phyloP scores from a whole-genome alignment of 2,113 vertebrate genomes.

The Crocuta crocuta region DNA sequence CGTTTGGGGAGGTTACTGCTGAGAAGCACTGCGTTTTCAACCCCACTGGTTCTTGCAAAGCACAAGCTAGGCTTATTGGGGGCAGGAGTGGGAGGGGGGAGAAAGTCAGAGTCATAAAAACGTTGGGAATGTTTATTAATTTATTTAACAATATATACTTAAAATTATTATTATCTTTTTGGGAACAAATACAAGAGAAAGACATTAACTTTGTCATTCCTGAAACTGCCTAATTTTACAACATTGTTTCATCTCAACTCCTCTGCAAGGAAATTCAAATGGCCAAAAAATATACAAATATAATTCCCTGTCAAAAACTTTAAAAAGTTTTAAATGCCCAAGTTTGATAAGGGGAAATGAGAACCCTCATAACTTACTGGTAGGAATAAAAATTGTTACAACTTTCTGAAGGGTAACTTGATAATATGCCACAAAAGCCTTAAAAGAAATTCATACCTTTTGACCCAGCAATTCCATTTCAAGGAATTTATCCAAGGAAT shows the following conservation, averaged over 20 bases:
- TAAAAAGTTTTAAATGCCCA: neutral
- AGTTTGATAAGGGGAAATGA: neutral
- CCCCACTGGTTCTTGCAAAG: neutral
- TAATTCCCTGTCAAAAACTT: constrained; percentile 39
- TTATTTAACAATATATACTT: neutral
- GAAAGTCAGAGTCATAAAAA: neutral
- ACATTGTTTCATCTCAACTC: constrained; percentile 7
- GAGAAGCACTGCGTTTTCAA: neutral
- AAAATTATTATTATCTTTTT: neutral
- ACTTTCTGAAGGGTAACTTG: neutral
- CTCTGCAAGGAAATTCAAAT: constrained; percentile 4
- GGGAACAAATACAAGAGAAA: neutral
- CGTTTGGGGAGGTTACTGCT: neutral
- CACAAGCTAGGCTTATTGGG: neutral
- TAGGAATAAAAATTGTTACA: neutral
- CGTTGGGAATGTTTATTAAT: neutral
- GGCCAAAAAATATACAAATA: constrained; percentile 6
- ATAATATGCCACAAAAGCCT: constrained; percentile 42
- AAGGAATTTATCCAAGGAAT: constrained; percentile 50
- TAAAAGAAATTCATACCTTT: constrained; percentile 52
- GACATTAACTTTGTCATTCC: neutral
- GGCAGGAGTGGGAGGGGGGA: neutral
- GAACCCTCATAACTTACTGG: neutral
- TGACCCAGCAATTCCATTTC: constrained; percentile 57
- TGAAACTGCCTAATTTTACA: constrained; percentile 13